Conservation (phyloP, 2,888 invertebrate genomes). For the Dinocampus coccinellae region DNA sequence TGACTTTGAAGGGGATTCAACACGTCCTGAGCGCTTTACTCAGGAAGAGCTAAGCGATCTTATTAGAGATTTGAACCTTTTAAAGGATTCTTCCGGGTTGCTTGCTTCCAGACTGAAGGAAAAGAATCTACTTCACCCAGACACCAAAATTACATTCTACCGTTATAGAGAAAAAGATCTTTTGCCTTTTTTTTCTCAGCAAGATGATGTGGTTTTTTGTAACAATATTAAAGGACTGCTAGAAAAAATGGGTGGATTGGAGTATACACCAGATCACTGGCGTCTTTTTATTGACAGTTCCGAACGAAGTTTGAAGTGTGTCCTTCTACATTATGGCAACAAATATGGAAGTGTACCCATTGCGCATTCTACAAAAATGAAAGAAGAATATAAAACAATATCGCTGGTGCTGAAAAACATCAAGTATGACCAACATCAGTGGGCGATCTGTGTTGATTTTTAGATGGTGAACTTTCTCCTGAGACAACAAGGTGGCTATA, state of each 20-base stretch:
- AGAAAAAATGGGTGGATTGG: constrained; percentile 23
- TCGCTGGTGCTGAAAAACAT: constrained; percentile 36
- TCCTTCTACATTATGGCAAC: constrained; percentile 49
- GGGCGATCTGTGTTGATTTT: constrained; percentile 40
- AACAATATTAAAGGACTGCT: constrained; percentile 27
- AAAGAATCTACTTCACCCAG: constrained; percentile 10
- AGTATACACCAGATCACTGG: constrained; percentile 42
- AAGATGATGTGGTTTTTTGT: constrained; percentile 1
- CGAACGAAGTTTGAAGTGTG: constrained; percentile 47
- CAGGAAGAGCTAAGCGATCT: not conserved
- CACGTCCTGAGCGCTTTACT: not conserved
- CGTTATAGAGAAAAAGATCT: constrained; percentile 21
- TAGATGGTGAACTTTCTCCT: not conserved
- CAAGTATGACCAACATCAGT: constrained; percentile 43
- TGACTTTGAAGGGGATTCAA: no score
- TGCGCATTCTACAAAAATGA: not conserved
- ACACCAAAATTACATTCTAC: constrained; percentile 9
- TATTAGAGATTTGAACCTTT: not conserved
- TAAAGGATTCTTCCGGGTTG: constrained; percentile 13
- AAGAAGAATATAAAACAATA: not conserved
- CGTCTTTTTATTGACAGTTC: constrained; percentile 51
- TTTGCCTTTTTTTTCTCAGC: not conserved
- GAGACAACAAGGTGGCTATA: not conserved
- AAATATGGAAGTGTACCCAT: constrained; percentile 51
- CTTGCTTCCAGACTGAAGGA: constrained; percentile 26